A percentile compares a stretch with the other conserved stretches of the same genome.
These are phyloP conservation scores for Plemyria rubiginata DNA, from an alignment of 2,888 invertebrate genomes.

Conservation along the genomic window DNA sequence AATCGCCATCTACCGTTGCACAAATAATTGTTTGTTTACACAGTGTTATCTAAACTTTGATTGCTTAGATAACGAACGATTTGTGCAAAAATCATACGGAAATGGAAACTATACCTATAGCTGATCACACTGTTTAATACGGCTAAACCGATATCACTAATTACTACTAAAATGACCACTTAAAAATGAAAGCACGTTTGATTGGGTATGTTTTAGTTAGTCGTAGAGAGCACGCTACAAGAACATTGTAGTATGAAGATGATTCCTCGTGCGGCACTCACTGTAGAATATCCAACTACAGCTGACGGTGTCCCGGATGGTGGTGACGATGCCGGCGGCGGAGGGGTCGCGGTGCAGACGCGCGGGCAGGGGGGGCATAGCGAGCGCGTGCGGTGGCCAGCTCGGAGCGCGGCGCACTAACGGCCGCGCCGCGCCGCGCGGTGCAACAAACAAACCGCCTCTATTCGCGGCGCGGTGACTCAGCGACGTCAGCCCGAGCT, in stretches of 20 bases:
- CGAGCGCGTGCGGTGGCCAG: conserved; percentile 65
- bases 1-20: conserved; percentile 24
- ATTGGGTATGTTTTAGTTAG: conserved; percentile 3
- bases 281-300: conserved; percentile 92
- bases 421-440: conserved; percentile 56
- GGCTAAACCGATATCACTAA: conserved; percentile 2
- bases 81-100: conserved; percentile 11
- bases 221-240: conserved; percentile 29
- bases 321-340: conserved; percentile 85
- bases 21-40: conserved; percentile 39
- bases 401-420: conserved; percentile 76
- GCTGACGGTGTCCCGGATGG: conserved; percentile 87
- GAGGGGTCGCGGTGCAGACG: conserved; percentile 75
- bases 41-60: conserved; percentile 7
- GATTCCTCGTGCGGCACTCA: conserved; percentile 72
- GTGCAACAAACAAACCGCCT: conserved; percentile 82
- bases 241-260: not conserved
- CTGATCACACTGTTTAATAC: conserved; percentile 1
- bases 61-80: not conserved
- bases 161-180: conserved; percentile 13
- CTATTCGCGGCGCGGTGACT: conserved; percentile 82
- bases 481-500: conserved; percentile 81
- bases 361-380: conserved; percentile 79
- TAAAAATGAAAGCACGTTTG: not conserved
- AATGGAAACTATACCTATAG: conserved; percentile 1